These are phyloP conservation scores for Trematomus bernacchii DNA, from an alignment of 2,797 vertebrate genomes.

Conservation along the genomic window DNA sequence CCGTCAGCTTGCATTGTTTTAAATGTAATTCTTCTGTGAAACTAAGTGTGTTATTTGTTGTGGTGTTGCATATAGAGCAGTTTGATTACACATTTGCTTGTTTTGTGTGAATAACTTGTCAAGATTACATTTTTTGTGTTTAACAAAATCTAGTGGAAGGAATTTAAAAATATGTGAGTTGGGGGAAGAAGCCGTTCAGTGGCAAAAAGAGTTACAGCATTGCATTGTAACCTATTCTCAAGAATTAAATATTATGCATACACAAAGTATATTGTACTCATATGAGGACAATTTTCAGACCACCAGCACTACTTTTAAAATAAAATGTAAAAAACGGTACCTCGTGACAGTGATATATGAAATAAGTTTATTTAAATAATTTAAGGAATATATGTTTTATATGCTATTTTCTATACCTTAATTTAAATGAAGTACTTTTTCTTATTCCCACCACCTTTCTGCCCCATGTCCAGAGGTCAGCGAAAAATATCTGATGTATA, in stretches of 20 bases:
- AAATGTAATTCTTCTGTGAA: conserved; percentile 89
- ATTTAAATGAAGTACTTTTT: conserved; percentile 87
- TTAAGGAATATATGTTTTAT: conserved; percentile 92
- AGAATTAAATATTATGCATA: conserved; percentile 89
- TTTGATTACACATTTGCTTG: conserved; percentile 88
- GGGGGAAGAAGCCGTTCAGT: conserved; percentile 75
- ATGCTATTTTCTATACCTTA: conserved; percentile 91
- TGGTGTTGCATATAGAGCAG: conserved; percentile 88
- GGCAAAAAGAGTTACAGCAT: conserved; percentile 87
- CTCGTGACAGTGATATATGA: conserved; percentile 89
- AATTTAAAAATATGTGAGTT: conserved; percentile 82
- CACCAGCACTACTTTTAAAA: conserved; percentile 90
- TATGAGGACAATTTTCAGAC: conserved; percentile 87
- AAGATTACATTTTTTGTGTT: conserved; percentile 85
- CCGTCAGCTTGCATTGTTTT: conserved; percentile 90
- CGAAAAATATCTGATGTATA: conserved; percentile 81
- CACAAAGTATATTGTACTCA: conserved; percentile 89
- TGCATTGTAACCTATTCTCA: conserved; percentile 89
- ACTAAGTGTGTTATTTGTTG: conserved; percentile 87
- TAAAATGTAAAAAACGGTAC: conserved; percentile 86
- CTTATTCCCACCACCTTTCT: conserved; percentile 85
- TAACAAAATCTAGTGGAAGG: conserved; percentile 80
- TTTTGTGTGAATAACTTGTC: conserved; percentile 88
- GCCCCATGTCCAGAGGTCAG: conserved; percentile 81
- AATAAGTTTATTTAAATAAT: conserved; percentile 91